phyloP scores from a whole-genome alignment of 53 echinoderm and acorn worm species.

The Temnopleurus reevesii region DNA sequence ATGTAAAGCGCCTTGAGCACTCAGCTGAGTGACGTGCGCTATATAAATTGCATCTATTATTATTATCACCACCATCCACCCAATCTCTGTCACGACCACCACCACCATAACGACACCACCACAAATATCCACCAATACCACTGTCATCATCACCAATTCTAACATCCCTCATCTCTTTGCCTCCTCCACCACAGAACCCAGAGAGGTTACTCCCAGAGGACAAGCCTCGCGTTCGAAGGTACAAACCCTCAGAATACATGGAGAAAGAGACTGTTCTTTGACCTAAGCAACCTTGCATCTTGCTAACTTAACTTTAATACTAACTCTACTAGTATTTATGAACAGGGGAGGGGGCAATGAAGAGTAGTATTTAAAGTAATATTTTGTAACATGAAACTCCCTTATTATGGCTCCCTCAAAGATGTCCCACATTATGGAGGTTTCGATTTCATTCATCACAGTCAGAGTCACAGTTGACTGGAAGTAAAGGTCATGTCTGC shows the following conservation, averaged over 20 bases:
- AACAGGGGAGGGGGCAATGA: neutral
- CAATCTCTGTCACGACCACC: too few relatives aligned
- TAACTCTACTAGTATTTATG: constrained; percentile 19
- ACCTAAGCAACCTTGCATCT: constrained; percentile 39
- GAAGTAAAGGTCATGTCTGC: too few relatives aligned
- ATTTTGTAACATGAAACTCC: neutral
- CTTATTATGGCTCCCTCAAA: neutral
- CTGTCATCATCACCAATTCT: neutral
- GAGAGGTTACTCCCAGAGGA: constrained; percentile 81
- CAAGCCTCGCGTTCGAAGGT: constrained; percentile 81
- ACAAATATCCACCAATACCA: too few relatives aligned
- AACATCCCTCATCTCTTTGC: neutral
- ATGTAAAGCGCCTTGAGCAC: too few relatives aligned
- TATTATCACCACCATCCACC: too few relatives aligned
- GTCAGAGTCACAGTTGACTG: too few relatives aligned
- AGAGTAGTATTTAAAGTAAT: neutral
- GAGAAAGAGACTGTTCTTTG: constrained; percentile 93
- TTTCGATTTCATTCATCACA: too few relatives aligned
- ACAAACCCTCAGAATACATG: constrained; percentile 71
- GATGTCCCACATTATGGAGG: neutral
- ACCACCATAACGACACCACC: too few relatives aligned
- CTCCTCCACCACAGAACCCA: constrained; percentile 64
- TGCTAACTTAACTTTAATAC: constrained; percentile 7
- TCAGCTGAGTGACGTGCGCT: too few relatives aligned
- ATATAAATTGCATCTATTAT: too few relatives aligned